phyloP scores from a whole-genome alignment of 92 coral and sea anemone genomes.

The Epizoanthus stellaris region DNA sequence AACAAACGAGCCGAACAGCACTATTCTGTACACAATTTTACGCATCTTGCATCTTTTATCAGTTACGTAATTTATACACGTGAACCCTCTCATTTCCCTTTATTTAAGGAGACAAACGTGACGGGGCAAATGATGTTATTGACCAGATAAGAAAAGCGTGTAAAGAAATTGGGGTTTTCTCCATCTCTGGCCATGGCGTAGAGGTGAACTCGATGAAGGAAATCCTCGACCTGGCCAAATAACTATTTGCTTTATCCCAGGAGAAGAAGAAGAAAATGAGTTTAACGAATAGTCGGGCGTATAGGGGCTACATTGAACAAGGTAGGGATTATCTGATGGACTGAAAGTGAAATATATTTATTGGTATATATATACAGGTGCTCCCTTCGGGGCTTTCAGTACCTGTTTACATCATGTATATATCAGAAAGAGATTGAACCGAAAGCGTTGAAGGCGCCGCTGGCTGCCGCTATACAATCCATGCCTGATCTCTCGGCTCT shows the following conservation, averaged over 20 bases:
- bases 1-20: no score
- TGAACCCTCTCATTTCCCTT: neutral
- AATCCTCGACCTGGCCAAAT: slow-evolving; percentile 48
- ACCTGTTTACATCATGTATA: no score
- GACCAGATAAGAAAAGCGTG: slow-evolving; percentile 55
- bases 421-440: no score
- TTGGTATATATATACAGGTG: neutral
- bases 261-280: slow-evolving; percentile 59
- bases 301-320: slow-evolving; percentile 68
- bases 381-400: no score
- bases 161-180: slow-evolving; percentile 63
- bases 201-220: slow-evolving; percentile 12
- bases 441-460: no score
- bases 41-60: no score
- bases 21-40: no score
- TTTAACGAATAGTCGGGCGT: slow-evolving; percentile 64
- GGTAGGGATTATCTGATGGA: slow-evolving; percentile 31
- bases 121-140: slow-evolving; percentile 6
- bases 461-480: no score
- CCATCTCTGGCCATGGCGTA: slow-evolving; percentile 61
- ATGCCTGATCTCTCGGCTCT: no score
- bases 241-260: slow-evolving; percentile 57
- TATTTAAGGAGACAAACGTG: neutral
- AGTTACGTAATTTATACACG: no score
- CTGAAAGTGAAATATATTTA: no score